phyloP scores from a whole-genome alignment of 2,797 vertebrate genomes.

The Darevskia nairensis region DNA sequence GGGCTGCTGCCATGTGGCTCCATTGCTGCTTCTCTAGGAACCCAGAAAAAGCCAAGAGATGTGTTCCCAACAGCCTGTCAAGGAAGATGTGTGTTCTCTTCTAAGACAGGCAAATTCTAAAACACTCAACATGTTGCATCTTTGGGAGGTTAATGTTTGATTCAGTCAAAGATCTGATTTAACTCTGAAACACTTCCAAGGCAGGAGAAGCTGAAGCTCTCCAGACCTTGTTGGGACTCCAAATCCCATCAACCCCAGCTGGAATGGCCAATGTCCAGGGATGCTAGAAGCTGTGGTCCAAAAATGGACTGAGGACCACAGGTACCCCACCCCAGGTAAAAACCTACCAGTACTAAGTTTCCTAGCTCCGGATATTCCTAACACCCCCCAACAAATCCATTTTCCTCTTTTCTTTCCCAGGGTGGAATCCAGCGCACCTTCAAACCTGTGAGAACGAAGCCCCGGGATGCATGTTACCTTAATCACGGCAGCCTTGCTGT shows the following conservation, averaged over 20 bases:
- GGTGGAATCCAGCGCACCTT: not conserved
- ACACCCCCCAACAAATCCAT: not conserved
- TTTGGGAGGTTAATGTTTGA: not conserved
- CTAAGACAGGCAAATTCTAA: not conserved
- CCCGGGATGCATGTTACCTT: constrained; percentile 79
- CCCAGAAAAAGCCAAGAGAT: not conserved
- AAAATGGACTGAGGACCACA: too few species aligned
- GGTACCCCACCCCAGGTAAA: not conserved
- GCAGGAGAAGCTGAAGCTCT: too few species aligned
- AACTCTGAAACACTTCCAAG: too few species aligned
- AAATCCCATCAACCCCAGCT: too few species aligned
- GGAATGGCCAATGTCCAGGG: too few species aligned
- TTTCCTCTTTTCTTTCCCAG: not conserved
- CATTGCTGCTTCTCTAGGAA: not conserved
- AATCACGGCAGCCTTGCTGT: constrained; percentile 87
- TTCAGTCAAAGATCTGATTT: not conserved
- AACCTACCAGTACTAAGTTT: not conserved
- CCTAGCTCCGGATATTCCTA: not conserved
- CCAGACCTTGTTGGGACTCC: too few species aligned
- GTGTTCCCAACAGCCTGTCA: not conserved
- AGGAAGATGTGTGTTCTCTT: not conserved
- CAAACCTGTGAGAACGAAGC: not conserved
- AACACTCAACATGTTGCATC: not conserved
- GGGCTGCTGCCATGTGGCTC: too few species aligned
- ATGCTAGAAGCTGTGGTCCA: too few species aligned